Conservation (phyloP, 1,140 invertebrate genomes). For the Diplogasteroides magnus region DNA sequence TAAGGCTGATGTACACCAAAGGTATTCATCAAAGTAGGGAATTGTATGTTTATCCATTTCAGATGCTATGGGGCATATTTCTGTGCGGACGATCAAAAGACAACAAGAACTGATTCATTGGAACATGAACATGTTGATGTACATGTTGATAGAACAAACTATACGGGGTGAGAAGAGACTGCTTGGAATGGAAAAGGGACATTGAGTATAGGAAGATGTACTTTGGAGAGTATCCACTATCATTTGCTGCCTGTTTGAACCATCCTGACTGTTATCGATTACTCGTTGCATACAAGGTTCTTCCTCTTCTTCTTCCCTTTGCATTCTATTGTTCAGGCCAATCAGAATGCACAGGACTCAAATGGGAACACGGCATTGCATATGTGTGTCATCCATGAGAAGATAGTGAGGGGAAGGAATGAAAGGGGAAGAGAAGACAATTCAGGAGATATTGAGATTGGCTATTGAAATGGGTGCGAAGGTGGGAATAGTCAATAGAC, state of each 20-base stretch:
- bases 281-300: conserved; percentile 75
- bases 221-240: conserved; percentile 93
- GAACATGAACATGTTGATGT: conserved; percentile 89
- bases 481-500: conserved; percentile 64
- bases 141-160: conserved; percentile 74
- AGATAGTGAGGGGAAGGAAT: conserved; percentile 55
- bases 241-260: conserved; percentile 88
- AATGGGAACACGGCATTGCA: conserved; percentile 96
- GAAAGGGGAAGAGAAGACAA: neutral
- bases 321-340: conserved; percentile 60
- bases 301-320: neutral
- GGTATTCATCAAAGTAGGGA: conserved; percentile 58
- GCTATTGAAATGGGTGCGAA: conserved; percentile 83
- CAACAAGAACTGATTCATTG: conserved; percentile 73
- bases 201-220: conserved; percentile 75
- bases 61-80: conserved; percentile 83
- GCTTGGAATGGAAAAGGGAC: neutral
- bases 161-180: conserved; percentile 68
- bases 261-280: conserved; percentile 94
- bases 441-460: conserved; percentile 83
- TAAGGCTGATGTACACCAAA: conserved; percentile 79
- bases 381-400: conserved; percentile 92
- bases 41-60: neutral
- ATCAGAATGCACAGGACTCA: conserved; percentile 87
- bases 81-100: conserved; percentile 93